Conservation (phyloP, 2,888 invertebrate species). For the Oscheius sp. region DNA sequence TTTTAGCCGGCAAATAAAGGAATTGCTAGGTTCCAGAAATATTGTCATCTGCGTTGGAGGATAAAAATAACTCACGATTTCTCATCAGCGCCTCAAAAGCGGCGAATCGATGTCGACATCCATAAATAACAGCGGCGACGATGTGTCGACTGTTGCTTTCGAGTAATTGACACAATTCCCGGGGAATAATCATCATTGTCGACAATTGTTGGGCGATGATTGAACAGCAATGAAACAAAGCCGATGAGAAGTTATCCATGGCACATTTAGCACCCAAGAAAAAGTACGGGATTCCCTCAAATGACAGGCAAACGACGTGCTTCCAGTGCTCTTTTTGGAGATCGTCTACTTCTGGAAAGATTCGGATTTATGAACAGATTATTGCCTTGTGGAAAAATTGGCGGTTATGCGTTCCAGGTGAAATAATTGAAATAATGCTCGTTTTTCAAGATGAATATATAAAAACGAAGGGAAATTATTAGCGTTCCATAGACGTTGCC, state of each 20-base stretch:
- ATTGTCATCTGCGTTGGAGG: background rate
- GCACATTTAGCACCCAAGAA: slow-evolving; percentile 9
- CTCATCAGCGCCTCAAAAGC: slow-evolving; percentile 22
- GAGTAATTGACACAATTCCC: slow-evolving; percentile 11
- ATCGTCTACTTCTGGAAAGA: background rate
- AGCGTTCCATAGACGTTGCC: too few relatives aligned
- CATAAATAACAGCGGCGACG: slow-evolving; percentile 6
- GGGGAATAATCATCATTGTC: slow-evolving; percentile 28
- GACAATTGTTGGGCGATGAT: slow-evolving; percentile 21
- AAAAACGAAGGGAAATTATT: too few relatives aligned
- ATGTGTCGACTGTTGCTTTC: background rate
- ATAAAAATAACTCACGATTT: slow-evolving; percentile 9
- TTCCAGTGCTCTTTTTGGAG: slow-evolving; percentile 4
- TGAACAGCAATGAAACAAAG: background rate
- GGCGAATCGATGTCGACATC: slow-evolving; percentile 2
- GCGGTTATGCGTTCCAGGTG: too few relatives aligned
- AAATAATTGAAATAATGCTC: too few relatives aligned
- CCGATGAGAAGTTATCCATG: slow-evolving; percentile 14
- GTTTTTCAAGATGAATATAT: too few relatives aligned
- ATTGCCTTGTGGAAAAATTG: too few relatives aligned
- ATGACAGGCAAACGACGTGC: slow-evolving; percentile 2
- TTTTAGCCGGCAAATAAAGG: background rate
- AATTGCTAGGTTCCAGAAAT: too few relatives aligned
- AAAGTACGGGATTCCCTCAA: slow-evolving; percentile 21
- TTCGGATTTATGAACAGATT: background rate